Evolutionary conservation across 53 echinoderm and acorn worm species (phyloP).

Genomic region (Paelopatides confundens): DNA sequence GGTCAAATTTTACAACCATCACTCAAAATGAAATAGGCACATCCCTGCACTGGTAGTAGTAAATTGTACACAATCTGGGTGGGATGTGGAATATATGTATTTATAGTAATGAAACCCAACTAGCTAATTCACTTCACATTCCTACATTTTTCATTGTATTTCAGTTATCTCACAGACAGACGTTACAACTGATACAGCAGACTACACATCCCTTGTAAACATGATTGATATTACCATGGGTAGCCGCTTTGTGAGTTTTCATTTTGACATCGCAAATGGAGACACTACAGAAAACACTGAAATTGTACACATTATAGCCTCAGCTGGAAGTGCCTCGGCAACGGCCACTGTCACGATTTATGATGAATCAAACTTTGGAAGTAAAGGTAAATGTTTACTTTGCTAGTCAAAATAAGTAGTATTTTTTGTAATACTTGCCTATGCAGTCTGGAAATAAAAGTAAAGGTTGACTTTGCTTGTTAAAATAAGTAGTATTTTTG

Average conservation of each 20-base stretch:
- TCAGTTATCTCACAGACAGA: background rate
- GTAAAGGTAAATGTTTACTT: conserved; percentile 7
- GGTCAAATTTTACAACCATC: too few relatives aligned
- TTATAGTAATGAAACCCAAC: too few relatives aligned
- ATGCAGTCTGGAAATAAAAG: too few relatives aligned
- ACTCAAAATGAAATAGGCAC: too few relatives aligned
- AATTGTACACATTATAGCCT: background rate
- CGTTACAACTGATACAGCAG: background rate
- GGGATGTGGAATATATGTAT: too few relatives aligned
- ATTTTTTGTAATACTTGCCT: too few relatives aligned
- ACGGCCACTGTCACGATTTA: conserved; percentile 2
- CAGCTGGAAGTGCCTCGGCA: background rate
- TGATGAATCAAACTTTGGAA: conserved; percentile 17
- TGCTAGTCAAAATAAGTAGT: too few relatives aligned
- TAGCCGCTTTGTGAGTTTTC: background rate
- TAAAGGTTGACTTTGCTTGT: too few relatives aligned
- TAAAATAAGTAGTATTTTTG: too few relatives aligned
- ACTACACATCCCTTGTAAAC: background rate
- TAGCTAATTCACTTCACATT: too few relatives aligned
- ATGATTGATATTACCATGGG: background rate
- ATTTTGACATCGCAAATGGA: background rate
- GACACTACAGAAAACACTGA: background rate
- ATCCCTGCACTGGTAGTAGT: too few relatives aligned
- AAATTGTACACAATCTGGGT: too few relatives aligned
- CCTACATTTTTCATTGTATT: background rate